phyloP scores from a whole-genome alignment of 2,888 invertebrate genomes.

The Pseudoips prasinana region DNA sequence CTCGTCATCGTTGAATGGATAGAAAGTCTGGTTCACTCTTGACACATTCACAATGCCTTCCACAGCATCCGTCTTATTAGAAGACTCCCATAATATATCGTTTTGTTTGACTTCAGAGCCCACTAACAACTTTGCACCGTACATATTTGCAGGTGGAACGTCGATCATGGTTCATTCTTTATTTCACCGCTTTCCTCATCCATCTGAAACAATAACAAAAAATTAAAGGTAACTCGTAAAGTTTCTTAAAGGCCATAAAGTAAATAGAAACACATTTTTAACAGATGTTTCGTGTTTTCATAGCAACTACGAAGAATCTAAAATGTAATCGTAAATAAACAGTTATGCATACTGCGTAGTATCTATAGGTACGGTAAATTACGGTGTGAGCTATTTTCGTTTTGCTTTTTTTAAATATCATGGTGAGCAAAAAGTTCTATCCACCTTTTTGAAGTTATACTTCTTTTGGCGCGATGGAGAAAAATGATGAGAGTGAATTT shows the following conservation, averaged over 20 bases:
- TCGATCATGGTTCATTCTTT: conserved; percentile 37
- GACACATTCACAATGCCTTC: conserved; percentile 39
- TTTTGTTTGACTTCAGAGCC: conserved; percentile 46
- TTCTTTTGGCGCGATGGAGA: too few relatives aligned
- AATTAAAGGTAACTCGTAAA: not conserved
- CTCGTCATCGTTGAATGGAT: conserved; percentile 73
- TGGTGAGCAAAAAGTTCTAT: too few relatives aligned
- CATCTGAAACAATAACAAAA: conserved; percentile 52
- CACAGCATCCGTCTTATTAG: conserved; percentile 42
- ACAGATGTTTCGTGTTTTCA: conserved; percentile 10
- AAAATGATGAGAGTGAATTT: too few relatives aligned
- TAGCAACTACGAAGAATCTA: conserved; percentile 15
- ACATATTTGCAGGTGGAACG: conserved; percentile 46
- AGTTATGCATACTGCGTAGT: conserved; percentile 1
- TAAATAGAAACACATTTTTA: conserved; percentile 16
- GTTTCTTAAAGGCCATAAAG: conserved; percentile 1
- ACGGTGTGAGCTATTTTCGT: conserved; percentile 14
- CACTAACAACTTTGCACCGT: conserved; percentile 47
- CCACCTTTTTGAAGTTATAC: too few relatives aligned
- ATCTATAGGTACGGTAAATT: conserved; percentile 16
- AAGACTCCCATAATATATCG: conserved; percentile 33
- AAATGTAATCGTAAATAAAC: conserved; percentile 17
- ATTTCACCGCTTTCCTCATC: conserved; percentile 20
- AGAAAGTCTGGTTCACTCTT: conserved; percentile 46
- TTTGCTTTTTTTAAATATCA: conserved; percentile 6